phyloP scores from a whole-genome alignment of 2,113 vertebrate species.

The Rhabdomys dilectus region DNA sequence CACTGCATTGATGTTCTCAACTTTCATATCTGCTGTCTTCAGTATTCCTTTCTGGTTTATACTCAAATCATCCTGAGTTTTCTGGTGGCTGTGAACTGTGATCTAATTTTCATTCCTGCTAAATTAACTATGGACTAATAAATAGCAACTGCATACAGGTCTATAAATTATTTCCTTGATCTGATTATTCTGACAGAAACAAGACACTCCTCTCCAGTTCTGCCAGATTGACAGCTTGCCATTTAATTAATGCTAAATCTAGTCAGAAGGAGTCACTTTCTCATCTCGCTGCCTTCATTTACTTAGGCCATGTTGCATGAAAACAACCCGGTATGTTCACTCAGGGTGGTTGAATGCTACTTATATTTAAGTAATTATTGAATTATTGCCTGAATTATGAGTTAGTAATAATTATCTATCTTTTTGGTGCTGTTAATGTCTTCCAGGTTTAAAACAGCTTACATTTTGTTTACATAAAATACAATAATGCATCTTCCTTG shows the following conservation, averaged over 20 bases:
- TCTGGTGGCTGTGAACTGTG: not conserved
- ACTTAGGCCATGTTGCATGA: not conserved
- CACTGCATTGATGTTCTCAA: not conserved
- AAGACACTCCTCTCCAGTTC: not conserved
- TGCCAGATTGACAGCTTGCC: not conserved
- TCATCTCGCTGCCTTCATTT: not conserved
- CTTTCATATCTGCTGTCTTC: not conserved
- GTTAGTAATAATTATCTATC: not conserved
- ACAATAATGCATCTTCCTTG: not conserved
- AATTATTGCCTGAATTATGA: not conserved
- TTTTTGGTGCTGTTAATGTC: not conserved
- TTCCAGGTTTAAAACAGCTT: not conserved
- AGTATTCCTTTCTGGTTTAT: not conserved
- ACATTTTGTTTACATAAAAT: not conserved
- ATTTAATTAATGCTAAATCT: not conserved
- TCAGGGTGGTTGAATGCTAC: not conserved
- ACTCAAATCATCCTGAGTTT: too few relatives aligned
- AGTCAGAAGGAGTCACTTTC: not conserved
- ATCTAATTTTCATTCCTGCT: not conserved
- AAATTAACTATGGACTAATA: constrained; percentile 23
- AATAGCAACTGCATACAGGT: not conserved
- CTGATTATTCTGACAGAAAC: constrained; percentile 19
- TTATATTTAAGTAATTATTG: not conserved
- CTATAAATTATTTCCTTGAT: constrained; percentile 12
- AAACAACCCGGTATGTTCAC: not conserved